Percentiles rank a stretch among this genome's conserved stretches.
Evolutionary conservation across 1,140 invertebrate species (phyloP).

Genomic region (Cecropterus lyciades): DNA sequence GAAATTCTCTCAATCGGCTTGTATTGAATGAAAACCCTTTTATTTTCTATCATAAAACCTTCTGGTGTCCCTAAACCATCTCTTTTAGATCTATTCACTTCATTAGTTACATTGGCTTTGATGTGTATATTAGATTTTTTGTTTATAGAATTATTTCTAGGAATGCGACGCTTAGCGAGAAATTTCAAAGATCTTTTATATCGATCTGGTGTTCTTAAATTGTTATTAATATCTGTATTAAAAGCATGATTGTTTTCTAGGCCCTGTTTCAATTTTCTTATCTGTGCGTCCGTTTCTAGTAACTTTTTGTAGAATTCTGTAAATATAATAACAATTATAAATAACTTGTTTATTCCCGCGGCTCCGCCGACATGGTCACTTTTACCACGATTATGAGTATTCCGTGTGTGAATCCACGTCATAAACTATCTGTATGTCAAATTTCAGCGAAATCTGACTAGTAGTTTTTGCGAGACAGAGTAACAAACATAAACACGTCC

Average conservation of each 20-base stretch:
- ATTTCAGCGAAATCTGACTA: too few species aligned
- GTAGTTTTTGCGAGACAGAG: too few species aligned
- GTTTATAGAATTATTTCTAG: slow-evolving; percentile 24
- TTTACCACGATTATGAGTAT: too few species aligned
- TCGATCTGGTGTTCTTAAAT: slow-evolving; percentile 38
- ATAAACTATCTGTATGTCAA: too few species aligned
- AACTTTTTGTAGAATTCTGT: slow-evolving; percentile 70
- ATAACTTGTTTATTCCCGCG: too few species aligned
- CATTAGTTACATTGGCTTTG: slow-evolving; percentile 11
- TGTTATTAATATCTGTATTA: slow-evolving; percentile 20
- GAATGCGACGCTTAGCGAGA: slow-evolving; percentile 16
- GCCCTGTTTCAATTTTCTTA: slow-evolving; percentile 55
- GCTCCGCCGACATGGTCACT: too few species aligned
- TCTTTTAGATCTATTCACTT: slow-evolving; percentile 31
- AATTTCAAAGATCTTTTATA: slow-evolving; percentile 53
- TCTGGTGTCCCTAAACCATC: slow-evolving; percentile 24
- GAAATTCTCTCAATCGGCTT: slow-evolving; percentile 44
- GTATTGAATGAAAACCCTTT: slow-evolving; percentile 52
- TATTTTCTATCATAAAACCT: slow-evolving; percentile 54
- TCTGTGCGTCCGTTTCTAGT: slow-evolving; percentile 64
- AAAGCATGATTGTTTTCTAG: slow-evolving; percentile 29
- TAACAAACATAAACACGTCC: too few species aligned
- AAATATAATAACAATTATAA: slow-evolving; percentile 25
- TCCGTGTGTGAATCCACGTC: too few species aligned
- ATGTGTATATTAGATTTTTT: slow-evolving; percentile 8